Evolutionary conservation across 2,113 vertebrate species (phyloP).

Genomic region (Megalops atlanticus): DNA sequence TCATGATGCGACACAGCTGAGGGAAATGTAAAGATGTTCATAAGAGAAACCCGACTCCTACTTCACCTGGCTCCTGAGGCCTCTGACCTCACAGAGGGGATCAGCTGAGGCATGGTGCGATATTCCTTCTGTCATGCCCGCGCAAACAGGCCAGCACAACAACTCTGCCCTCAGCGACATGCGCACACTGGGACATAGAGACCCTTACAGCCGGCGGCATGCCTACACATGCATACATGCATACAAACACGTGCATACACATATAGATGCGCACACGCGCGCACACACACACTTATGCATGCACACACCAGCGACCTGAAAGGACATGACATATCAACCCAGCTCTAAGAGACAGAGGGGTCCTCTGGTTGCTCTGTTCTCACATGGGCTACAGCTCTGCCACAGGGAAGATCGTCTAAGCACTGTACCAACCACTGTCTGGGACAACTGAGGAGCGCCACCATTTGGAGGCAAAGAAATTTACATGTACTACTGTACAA

Average conservation of each 20-base stretch:
- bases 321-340: conserved; percentile 34
- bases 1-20: background rate
- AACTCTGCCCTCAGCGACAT: background rate
- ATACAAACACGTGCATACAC: background rate
- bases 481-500: no score
- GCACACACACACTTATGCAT: background rate
- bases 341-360: conserved; percentile 54
- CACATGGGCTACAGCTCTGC: conserved; percentile 60
- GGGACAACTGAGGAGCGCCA: no score
- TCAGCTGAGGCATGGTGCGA: background rate
- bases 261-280: background rate
- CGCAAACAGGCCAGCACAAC: background rate
- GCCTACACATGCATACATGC: conserved; percentile 8
- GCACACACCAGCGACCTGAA: conserved; percentile 3
- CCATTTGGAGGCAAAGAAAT: no score
- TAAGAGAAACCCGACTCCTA: background rate
- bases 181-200: background rate
- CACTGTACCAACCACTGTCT: no score
- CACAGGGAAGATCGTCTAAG: conserved; percentile 62
- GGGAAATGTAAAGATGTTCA: background rate
- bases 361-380: conserved; percentile 47
- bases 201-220: background rate
- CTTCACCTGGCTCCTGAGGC: background rate
- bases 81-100: background rate
- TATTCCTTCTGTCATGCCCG: background rate